These are phyloP conservation scores for Microplitis manilae DNA, from an alignment of 2,888 invertebrate genomes.

Conservation along the genomic window DNA sequence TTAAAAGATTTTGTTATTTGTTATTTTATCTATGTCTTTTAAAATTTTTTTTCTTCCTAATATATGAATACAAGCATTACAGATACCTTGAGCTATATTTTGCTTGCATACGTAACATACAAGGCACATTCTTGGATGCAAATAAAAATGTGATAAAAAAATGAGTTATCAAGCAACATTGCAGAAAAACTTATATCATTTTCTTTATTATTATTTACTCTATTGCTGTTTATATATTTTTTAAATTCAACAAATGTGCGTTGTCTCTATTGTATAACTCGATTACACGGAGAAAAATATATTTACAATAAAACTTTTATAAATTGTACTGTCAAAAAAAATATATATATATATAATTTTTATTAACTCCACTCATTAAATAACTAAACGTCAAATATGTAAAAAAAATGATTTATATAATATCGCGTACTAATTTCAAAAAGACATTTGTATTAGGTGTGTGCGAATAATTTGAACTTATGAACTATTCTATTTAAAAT, in stretches of 20 bases:
- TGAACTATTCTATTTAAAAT: no score
- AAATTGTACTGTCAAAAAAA: not conserved
- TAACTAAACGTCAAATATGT: no score
- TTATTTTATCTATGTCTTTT: not conserved
- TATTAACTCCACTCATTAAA: no score
- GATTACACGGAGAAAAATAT: not conserved
- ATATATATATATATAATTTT: not conserved
- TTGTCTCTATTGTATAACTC: not conserved
- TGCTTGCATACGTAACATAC: constrained; percentile 38
- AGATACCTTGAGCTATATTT: constrained; percentile 22
- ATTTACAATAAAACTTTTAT: not conserved
- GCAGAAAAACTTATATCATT: not conserved
- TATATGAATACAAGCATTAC: constrained; percentile 34
- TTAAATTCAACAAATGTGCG: not conserved
- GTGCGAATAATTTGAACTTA: no score
- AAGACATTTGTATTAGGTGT: no score
- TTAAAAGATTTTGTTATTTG: not conserved
- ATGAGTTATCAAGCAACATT: not conserved
- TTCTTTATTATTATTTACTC: not conserved
- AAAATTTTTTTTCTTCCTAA: not conserved
- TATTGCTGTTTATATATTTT: not conserved
- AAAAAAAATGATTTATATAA: no score
- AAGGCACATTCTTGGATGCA: constrained; percentile 40
- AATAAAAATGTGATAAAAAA: constrained; percentile 14
- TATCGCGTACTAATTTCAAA: no score